phyloP scores from a whole-genome alignment of 1,140 invertebrate species.

The Drosophila mayri region DNA sequence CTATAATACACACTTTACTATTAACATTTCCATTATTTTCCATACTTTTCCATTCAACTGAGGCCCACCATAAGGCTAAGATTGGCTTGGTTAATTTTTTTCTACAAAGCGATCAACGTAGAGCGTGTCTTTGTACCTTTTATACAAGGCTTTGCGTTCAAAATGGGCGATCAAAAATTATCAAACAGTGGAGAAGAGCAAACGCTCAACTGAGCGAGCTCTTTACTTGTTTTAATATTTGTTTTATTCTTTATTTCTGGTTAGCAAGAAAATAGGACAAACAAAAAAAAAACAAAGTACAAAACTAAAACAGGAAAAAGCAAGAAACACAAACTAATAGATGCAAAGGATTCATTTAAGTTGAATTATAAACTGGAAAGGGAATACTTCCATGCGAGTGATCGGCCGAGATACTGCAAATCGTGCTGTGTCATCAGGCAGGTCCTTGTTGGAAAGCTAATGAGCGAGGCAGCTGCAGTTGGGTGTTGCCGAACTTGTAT shows the following conservation, averaged over 20 bases:
- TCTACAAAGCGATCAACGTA: slow-evolving; percentile 32
- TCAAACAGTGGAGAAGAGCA: slow-evolving; percentile 3
- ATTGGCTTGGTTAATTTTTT: background rate
- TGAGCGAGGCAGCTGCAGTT: slow-evolving; percentile 1
- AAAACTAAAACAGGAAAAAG: slow-evolving; percentile 17
- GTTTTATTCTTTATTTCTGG: background rate
- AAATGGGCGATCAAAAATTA: background rate
- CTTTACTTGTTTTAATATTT: background rate
- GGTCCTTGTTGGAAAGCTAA: slow-evolving; percentile 4
- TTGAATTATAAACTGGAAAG: background rate
- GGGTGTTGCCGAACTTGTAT: slow-evolving; percentile 6
- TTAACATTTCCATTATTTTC: background rate
- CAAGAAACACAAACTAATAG: slow-evolving; percentile 19
- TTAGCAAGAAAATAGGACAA: slow-evolving; percentile 11
- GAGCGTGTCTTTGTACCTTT: slow-evolving; percentile 27
- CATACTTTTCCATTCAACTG: background rate
- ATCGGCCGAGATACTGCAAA: slow-evolving; percentile 10
- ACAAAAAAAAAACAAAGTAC: slow-evolving; percentile 6
- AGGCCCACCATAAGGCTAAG: slow-evolving; percentile 9
- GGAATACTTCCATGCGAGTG: slow-evolving; percentile 21
- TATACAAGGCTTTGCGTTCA: slow-evolving; percentile 32
- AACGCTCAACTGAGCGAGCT: background rate
- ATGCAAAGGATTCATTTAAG: slow-evolving; percentile 8
- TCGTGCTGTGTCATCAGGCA: slow-evolving; percentile 12
- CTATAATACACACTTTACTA: background rate